A percentile compares a stretch with the other conserved stretches of the same genome.
Conservation (phyloP, 2,113 vertebrate species). For the Saimiri boliviensis region DNA sequence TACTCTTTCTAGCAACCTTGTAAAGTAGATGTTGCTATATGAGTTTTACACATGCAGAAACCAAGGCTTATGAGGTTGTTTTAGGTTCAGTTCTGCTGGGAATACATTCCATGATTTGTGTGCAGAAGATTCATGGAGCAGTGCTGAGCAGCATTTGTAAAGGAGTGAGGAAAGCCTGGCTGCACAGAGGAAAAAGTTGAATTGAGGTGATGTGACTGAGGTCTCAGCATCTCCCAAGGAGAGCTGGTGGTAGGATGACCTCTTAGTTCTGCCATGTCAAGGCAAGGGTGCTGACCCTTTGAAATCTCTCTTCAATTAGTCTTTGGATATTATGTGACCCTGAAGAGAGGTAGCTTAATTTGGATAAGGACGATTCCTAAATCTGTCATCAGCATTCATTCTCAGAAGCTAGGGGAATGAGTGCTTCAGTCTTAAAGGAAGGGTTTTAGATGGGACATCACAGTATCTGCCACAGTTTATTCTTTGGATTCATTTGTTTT, state of each 20-base stretch:
- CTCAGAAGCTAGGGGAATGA: background rate
- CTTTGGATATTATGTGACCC: background rate
- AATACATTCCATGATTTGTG: background rate
- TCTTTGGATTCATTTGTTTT: background rate
- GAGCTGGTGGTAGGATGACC: background rate
- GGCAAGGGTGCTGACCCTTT: background rate
- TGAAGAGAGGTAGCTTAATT: background rate
- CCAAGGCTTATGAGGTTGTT: background rate
- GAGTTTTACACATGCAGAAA: constrained; percentile 22
- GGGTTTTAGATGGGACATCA: no score
- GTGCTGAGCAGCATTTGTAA: no score
- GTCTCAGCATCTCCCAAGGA: background rate
- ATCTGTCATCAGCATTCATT: background rate
- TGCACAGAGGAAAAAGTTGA: background rate
- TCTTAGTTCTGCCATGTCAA: background rate
- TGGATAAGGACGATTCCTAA: background rate
- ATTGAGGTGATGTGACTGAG: background rate
- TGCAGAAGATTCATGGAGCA: background rate
- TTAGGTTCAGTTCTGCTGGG: background rate
- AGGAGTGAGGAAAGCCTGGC: background rate
- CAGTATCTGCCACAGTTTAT: background rate
- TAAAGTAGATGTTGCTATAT: background rate
- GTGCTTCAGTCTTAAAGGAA: background rate
- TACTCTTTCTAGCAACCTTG: background rate
- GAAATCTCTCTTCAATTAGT: background rate